Percentiles rank a stretch among this genome's conserved stretches.
phyloP scores from a whole-genome alignment of 2,888 invertebrate genomes.

The Oligia strigilis region DNA sequence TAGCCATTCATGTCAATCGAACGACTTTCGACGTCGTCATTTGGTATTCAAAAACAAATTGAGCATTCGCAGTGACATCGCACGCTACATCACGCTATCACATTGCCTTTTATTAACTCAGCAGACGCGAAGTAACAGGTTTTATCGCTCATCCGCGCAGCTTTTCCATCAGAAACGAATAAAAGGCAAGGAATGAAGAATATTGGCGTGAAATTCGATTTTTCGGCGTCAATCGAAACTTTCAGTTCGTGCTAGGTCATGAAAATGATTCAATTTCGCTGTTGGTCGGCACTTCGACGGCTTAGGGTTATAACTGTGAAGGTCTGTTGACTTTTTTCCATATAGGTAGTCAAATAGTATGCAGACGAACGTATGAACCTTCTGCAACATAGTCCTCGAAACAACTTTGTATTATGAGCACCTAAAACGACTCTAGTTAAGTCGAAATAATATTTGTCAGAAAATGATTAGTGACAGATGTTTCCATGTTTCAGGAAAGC shows the following conservation, averaged over 20 bases:
- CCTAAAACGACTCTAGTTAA: neutral
- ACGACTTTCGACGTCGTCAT: slow-evolving; percentile 1
- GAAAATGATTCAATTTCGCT: slow-evolving; percentile 33
- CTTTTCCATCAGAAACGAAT: slow-evolving; percentile 21
- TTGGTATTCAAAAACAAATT: slow-evolving; percentile 38
- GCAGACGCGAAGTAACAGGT: slow-evolving; percentile 10
- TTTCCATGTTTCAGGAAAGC: neutral
- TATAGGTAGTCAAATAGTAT: neutral
- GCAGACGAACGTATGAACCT: neutral
- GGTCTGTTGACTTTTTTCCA: neutral
- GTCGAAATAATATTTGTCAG: neutral
- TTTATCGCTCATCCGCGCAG: slow-evolving; percentile 33
- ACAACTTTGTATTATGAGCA: neutral
- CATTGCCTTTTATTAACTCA: slow-evolving; percentile 31
- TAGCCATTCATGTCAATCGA: neutral
- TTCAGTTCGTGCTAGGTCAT: slow-evolving; percentile 21
- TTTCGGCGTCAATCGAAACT: slow-evolving; percentile 41
- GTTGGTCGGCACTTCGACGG: neutral
- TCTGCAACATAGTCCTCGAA: neutral
- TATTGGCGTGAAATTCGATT: slow-evolving; percentile 54
- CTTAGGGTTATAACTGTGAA: slow-evolving; percentile 11
- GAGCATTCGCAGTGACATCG: slow-evolving; percentile 22
- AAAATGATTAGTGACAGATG: neutral
- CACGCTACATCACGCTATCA: slow-evolving; percentile 15
- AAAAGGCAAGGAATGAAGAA: slow-evolving; percentile 22